Conservation (phyloP, 2,797 vertebrate species). For the Rhynchotus rufescens region DNA sequence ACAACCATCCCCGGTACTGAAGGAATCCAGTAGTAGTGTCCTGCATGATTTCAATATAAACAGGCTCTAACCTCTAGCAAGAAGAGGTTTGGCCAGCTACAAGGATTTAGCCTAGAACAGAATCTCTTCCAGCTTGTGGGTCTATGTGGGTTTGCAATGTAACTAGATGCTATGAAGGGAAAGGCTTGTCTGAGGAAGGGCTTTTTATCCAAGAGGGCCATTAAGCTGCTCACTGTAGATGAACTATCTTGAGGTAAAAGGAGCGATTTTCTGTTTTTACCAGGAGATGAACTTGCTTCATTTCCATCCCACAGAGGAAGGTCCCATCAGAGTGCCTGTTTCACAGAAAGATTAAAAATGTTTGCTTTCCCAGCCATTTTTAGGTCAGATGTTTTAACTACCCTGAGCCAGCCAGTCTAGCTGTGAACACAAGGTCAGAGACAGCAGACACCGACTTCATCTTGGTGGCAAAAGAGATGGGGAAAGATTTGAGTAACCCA, state of each 20-base stretch:
- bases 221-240: background rate
- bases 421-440: fast-evolving
- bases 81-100: background rate
- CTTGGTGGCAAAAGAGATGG: background rate
- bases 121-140: background rate
- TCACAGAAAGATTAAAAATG: background rate
- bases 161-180: background rate
- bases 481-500: background rate
- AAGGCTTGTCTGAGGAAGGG: fast-evolving
- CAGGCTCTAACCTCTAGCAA: background rate
- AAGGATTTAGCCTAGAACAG: background rate
- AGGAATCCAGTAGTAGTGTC: background rate
- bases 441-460: fast-evolving
- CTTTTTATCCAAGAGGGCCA: background rate
- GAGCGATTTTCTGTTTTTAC: background rate
- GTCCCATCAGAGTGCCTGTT: fast-evolving
- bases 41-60: background rate
- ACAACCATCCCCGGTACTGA: fast-evolving
- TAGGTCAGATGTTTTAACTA: background rate
- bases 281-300: background rate
- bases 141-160: background rate
- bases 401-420: background rate
- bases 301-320: background rate
- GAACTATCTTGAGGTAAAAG: background rate
- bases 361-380: slow-evolving; percentile 12